Percentiles rank a stretch among this genome's conserved stretches.
Conservation (phyloP, 2,888 invertebrate genomes). For the Sminthurides aquaticus region DNA sequence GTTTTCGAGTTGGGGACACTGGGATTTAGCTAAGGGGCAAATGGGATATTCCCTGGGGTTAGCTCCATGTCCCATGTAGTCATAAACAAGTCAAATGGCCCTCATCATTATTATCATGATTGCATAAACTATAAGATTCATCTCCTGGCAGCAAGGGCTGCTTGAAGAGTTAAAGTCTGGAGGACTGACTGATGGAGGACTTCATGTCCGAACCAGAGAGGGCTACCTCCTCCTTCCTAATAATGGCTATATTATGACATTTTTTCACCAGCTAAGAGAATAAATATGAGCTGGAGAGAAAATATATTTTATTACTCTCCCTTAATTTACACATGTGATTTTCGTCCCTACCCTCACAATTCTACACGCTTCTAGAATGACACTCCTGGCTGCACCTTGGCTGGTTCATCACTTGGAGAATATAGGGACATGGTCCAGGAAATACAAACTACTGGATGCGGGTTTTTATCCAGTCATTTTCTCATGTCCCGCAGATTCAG, state of each 20-base stretch:
- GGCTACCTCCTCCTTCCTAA: not conserved
- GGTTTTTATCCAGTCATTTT: too few relatives aligned
- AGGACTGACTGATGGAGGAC: too few relatives aligned
- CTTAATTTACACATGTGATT: not conserved
- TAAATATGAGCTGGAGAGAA: not conserved
- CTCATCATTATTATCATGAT: not conserved
- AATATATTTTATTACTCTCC: not conserved
- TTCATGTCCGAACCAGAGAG: too few relatives aligned
- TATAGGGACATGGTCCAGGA: too few relatives aligned
- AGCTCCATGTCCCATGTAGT: not conserved
- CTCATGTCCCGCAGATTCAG: too few relatives aligned
- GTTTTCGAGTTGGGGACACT: not conserved
- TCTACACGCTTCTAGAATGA: too few relatives aligned
- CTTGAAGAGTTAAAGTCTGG: too few relatives aligned
- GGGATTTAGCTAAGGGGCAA: not conserved
- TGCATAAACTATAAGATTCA: too few relatives aligned
- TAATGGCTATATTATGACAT: not conserved
- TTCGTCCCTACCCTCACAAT: too few relatives aligned
- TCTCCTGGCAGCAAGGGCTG: not conserved
- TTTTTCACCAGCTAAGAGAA: not conserved
- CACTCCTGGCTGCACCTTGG: too few relatives aligned
- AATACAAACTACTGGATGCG: too few relatives aligned
- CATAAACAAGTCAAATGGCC: not conserved
- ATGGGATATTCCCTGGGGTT: not conserved
- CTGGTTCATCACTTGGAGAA: too few relatives aligned